Evolutionary conservation across 2,113 vertebrate genomes (phyloP), one percentile per base, ranked within the genome.

Genomic region (Saccopteryx bilineata): DNA sequence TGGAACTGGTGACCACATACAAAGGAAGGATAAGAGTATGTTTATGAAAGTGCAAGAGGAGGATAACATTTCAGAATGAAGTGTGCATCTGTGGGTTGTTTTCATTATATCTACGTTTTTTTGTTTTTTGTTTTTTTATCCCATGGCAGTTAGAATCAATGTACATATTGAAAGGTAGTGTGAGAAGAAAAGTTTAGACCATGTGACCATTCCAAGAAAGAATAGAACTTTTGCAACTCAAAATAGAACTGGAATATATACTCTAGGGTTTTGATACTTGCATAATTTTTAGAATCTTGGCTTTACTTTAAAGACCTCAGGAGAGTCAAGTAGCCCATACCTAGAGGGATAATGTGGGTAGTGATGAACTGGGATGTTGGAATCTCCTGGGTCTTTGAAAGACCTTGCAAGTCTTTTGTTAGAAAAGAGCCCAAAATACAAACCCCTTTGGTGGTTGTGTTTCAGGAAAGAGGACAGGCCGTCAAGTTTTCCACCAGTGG

Each of bases 391-490:
- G 1, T 28, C 56, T 89, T 2, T 17, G 31, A 60, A 91, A 93
- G 74, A 60, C 11, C 65, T 83, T 83, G 63, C 61, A 68, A 39
- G 13, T 23, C 9, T 69, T 89, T 93, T 71, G 18, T 72, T 72
- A 94, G 31, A 82, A 39, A 93, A 86, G 11, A 95, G 58, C 17
- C 48, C 24, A 82, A 68, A 18, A 88, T 12, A n/a, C 74, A 60
- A 84, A 95, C 48, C 72, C 26, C 46, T 90, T 56, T 52, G 46
- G 21, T 79, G 61, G 21, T 54, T 65, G 18, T 94, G 50, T 56
- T 96, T 94, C 91, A 94, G 66, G 60, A 86, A 88, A 91, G 19
- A 52, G 21, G 39, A 75, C 63, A 93, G 58, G 39, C n/a, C 78
- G 81, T 68, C 66, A 54, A 76, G n/a, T 76, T 94, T 76, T 83